Percentiles rank a stretch among this genome's conserved stretches.
Evolutionary conservation across 35 echinoderm and acorn worm genomes (phyloP).

Genomic region (Ptychodera flava): DNA sequence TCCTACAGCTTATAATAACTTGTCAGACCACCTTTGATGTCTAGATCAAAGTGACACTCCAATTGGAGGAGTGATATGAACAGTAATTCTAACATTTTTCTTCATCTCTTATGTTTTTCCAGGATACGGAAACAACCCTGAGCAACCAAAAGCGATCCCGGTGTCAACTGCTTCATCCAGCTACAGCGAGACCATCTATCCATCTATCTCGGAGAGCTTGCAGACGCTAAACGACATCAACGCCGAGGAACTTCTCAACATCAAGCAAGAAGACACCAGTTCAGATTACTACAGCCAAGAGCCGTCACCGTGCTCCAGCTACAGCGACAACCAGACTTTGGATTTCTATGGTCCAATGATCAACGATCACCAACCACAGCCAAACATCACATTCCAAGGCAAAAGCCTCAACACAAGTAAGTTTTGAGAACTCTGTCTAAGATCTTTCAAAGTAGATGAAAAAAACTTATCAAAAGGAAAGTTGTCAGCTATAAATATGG

Average conservation of each 20-base stretch:
- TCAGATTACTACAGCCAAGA: slow-evolving; percentile 97
- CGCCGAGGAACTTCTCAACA: slow-evolving; percentile 89
- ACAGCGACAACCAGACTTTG: slow-evolving; percentile 24
- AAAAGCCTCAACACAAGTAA: neutral
- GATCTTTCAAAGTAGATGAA: too few relatives aligned
- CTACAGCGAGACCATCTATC: slow-evolving; percentile 65
- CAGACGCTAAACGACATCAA: slow-evolving; percentile 98
- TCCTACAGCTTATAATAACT: too few relatives aligned
- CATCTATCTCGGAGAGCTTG: slow-evolving; percentile 80
- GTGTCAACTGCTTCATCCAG: slow-evolving; percentile 52
- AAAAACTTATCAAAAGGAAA: neutral
- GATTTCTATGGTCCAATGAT: neutral
- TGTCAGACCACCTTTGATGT: too few relatives aligned
- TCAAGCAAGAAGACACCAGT: slow-evolving; percentile 80
- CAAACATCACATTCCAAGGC: neutral
- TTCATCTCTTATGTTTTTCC: slow-evolving; percentile 6
- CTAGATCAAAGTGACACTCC: too few relatives aligned
- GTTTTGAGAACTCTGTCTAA: neutral
- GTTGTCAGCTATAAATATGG: too few relatives aligned
- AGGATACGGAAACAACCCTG: slow-evolving; percentile 50
- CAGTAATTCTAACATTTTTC: too few relatives aligned
- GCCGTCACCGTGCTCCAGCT: slow-evolving; percentile 65
- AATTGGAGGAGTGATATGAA: too few relatives aligned
- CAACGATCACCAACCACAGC: neutral
- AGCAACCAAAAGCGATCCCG: slow-evolving; percentile 92